Conservation (phyloP, 2,888 invertebrate genomes). For the Gibbula magus region DNA sequence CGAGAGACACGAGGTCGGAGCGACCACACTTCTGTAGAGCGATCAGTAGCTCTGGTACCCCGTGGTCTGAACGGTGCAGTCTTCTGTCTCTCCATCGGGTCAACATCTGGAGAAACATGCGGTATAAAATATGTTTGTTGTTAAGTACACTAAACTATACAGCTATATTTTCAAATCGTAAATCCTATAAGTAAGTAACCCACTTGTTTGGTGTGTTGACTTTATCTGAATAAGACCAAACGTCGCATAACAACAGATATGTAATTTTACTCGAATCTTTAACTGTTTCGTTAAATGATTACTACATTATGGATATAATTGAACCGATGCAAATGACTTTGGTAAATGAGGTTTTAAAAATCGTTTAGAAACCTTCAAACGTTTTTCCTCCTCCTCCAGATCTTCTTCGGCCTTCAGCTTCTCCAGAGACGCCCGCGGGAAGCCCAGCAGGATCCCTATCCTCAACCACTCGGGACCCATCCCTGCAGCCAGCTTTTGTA, state of each 20-base stretch:
- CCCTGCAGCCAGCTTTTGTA: conserved; percentile 35
- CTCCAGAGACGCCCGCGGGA: conserved; percentile 37
- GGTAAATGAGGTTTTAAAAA: background rate
- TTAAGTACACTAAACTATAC: too few relatives aligned
- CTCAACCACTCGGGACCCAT: conserved; percentile 45
- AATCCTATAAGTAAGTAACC: too few relatives aligned
- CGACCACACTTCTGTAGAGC: conserved; percentile 35
- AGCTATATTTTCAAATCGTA: too few relatives aligned
- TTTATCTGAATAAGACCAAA: too few relatives aligned
- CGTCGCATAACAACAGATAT: background rate
- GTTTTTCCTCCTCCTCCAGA: conserved; percentile 24
- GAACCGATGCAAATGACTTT: background rate
- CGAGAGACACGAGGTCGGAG: conserved; percentile 31
- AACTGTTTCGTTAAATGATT: background rate
- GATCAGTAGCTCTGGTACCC: conserved; percentile 45
- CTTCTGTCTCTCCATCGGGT: conserved; percentile 40
- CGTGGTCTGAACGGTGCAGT: conserved; percentile 40
- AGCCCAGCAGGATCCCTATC: conserved; percentile 42
- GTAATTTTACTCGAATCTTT: background rate
- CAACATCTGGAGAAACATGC: conserved; percentile 42
- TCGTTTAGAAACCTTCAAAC: conserved; percentile 36
- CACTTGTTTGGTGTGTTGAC: too few relatives aligned
- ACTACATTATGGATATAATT: background rate
- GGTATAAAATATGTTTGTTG: background rate
- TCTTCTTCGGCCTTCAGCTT: background rate